Conservation (phyloP, 2,113 vertebrate species). For the Stegostoma tigrinum region DNA sequence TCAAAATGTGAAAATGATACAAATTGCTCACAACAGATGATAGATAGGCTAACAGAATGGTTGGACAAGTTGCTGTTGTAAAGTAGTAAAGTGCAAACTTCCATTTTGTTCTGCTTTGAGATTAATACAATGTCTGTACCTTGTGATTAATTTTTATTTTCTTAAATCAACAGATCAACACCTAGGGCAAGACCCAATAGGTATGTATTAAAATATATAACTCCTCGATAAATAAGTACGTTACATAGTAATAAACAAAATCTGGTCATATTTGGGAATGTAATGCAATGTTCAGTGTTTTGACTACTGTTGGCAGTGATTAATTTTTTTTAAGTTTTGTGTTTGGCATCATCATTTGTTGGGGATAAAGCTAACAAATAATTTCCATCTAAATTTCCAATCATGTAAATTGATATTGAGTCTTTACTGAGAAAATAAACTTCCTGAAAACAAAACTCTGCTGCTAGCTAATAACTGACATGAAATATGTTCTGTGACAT, state of each 20-base stretch:
- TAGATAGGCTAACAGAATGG: too few relatives aligned
- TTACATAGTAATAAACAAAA: background rate
- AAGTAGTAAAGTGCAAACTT: background rate
- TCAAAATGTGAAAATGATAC: too few relatives aligned
- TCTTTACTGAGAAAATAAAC: background rate
- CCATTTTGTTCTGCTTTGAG: background rate
- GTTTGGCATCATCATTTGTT: too few relatives aligned
- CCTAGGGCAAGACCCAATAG: rapidly evolving
- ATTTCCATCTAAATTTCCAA: too few relatives aligned
- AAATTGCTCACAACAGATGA: too few relatives aligned
- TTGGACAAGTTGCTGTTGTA: too few relatives aligned
- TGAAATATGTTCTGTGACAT: background rate
- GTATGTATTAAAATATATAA: background rate
- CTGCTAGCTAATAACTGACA: background rate
- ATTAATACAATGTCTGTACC: background rate
- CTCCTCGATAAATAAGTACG: background rate
- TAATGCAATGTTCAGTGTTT: too few relatives aligned
- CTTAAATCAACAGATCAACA: background rate
- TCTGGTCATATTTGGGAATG: too few relatives aligned
- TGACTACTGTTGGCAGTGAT: too few relatives aligned
- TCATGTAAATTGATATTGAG: too few relatives aligned
- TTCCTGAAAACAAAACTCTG: background rate
- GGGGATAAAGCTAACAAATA: too few relatives aligned
- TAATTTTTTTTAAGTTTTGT: too few relatives aligned
- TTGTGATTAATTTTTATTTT: background rate